Evolutionary conservation across 2,888 invertebrate species (phyloP), one percentile per base, ranked within the genome.

Genomic region (Eutolmus rufibarbis): DNA sequence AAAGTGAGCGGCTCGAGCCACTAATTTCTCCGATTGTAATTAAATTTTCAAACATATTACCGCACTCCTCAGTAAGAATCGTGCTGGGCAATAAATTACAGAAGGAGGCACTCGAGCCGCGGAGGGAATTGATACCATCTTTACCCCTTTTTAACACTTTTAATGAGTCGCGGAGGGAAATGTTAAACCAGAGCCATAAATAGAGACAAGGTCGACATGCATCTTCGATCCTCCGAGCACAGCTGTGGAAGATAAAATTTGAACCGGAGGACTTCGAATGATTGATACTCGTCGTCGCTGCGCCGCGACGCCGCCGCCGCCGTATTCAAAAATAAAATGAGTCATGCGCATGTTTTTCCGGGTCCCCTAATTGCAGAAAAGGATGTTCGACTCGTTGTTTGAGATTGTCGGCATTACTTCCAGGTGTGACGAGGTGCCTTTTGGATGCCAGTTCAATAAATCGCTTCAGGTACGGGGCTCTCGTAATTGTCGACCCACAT

Each of bases 71-170:
- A 43, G 43, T 43, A 19, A 46, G 37, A 79, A 79, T 79, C 28
- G 66, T 43, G 79, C 28, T 14, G 23, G 40, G 28, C 46, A 19
- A 79, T 79, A 79, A 79, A 79, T 79, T 28, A 66, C 66, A 16
- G 12, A 5, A 46, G n/a, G 46, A 46, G 28, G 28, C 28, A 16
- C 14, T 46, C 37, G n/a, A n/a, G 40, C 9, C 43, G 12, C 43
- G n/a, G 46, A 79, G 40, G 79, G 79, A 79, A 79, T 46, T 82
- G 82, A 82, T 82, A 82, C 57, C 34, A 51, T 76, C 46, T 86
- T 86, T 86, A 86, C 74, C 87, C 87, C 81, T 78, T 87, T 81
- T 87, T 87, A 87, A 87, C 87, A 87, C 79, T 74, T 79, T 87
- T 81, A 87, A 87, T 87, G 78, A 81, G 87, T 28, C 74, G 79